phyloP scores from a whole-genome alignment of 1,140 invertebrate species.

The Ctenoplectra terminalis region DNA sequence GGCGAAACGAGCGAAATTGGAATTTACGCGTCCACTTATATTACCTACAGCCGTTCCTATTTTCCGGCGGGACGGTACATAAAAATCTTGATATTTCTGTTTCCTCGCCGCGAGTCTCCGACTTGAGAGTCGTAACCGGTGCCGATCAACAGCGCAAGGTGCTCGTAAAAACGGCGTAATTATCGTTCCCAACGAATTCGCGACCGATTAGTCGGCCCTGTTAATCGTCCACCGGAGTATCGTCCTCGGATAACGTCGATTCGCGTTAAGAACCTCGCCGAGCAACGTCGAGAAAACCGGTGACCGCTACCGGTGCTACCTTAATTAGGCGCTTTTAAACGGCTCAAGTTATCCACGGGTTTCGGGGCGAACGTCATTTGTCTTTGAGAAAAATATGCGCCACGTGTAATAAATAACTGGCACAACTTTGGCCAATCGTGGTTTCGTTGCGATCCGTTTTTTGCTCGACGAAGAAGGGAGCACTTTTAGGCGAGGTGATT shows the following conservation, averaged over 20 bases:
- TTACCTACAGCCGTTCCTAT: background rate
- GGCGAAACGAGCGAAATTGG: background rate
- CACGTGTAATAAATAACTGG: background rate
- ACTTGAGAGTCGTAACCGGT: background rate
- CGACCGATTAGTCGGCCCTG: constrained; percentile 28
- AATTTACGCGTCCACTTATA: background rate
- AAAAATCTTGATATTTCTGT: background rate
- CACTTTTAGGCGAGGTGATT: no score
- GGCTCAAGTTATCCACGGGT: background rate
- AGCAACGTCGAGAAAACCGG: background rate
- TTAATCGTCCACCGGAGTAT: constrained; percentile 25
- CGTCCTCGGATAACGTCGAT: constrained; percentile 19
- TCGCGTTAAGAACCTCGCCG: background rate
- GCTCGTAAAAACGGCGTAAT: constrained; percentile 33
- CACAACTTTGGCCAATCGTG: background rate
- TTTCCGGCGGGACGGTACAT: background rate
- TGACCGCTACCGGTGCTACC: background rate
- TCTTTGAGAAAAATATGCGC: background rate
- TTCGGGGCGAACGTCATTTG: background rate
- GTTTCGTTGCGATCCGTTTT: no score
- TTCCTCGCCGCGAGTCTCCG: background rate
- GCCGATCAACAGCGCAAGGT: background rate
- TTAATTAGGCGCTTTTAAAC: constrained; percentile 39
- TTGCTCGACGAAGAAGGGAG: background rate
- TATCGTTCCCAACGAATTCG: constrained; percentile 36